Percentiles rank a stretch among this genome's conserved stretches.
phyloP scores from a whole-genome alignment of 2,888 invertebrate species.

The Seladonia tumulorum region DNA sequence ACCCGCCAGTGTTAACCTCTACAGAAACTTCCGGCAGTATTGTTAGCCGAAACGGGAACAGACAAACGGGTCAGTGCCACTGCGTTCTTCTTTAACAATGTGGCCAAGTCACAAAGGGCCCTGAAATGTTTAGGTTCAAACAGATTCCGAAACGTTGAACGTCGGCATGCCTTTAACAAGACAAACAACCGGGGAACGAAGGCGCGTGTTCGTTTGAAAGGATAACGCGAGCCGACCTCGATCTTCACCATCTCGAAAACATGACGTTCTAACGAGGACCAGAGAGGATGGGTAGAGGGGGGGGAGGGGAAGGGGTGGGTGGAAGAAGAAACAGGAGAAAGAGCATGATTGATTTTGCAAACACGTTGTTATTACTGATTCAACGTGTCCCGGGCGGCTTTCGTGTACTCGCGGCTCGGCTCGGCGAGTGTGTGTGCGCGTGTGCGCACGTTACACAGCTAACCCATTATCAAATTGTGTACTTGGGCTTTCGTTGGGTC shows the following conservation, averaged over 20 bases:
- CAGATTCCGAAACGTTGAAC: constrained; percentile 9
- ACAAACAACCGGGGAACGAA: constrained; percentile 2
- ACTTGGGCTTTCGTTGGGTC: constrained; percentile 73
- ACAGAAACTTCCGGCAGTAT: background rate
- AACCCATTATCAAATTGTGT: constrained; percentile 82
- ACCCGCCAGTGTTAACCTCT: background rate
- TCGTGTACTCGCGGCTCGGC: constrained; percentile 49
- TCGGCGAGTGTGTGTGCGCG: constrained; percentile 67
- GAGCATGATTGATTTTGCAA: constrained; percentile 80
- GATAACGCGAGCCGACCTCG: constrained; percentile 32
- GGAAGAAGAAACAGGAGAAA: constrained; percentile 60
- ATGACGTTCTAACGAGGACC: constrained; percentile 30
- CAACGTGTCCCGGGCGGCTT: constrained; percentile 59
- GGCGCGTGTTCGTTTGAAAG: constrained; percentile 1
- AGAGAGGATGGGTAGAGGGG: background rate
- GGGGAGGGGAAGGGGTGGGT: background rate
- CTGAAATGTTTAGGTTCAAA: background rate
- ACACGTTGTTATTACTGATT: constrained; percentile 78
- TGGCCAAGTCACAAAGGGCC: constrained; percentile 1
- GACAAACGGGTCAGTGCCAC: background rate
- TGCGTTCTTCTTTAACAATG: constrained; percentile 4
- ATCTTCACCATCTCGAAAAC: constrained; percentile 39
- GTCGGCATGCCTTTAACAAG: background rate
- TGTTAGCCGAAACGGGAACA: background rate
- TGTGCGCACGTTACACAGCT: constrained; percentile 77